Conservation (phyloP, 2,113 vertebrate species). For the Abramis brama region DNA sequence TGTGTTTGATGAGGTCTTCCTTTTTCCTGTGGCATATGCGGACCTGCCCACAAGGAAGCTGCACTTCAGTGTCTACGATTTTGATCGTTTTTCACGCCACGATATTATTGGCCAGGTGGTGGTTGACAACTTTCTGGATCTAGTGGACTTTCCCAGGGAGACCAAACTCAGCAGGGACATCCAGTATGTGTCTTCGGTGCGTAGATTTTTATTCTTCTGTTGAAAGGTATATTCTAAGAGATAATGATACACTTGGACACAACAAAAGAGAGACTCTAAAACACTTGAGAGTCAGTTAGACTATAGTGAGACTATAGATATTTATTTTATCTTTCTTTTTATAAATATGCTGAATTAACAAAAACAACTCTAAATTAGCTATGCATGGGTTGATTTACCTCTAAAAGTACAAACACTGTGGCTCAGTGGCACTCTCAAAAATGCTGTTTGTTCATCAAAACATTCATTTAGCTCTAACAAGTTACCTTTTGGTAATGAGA, state of each 20-base stretch:
- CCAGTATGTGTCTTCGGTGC: constrained; percentile 95
- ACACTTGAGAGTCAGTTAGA: neutral
- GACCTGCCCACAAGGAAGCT: constrained; percentile 93
- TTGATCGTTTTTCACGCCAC: constrained; percentile 97
- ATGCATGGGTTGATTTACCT: too few species aligned
- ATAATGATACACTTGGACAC: neutral
- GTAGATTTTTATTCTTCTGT: constrained; percentile 64
- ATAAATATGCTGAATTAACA: too few species aligned
- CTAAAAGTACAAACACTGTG: too few species aligned
- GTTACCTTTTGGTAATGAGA: too few species aligned
- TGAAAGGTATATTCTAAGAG: neutral
- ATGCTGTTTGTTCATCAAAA: too few species aligned
- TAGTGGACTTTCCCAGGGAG: constrained; percentile 96
- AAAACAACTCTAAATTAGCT: too few species aligned
- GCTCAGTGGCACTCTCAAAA: too few species aligned
- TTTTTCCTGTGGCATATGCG: constrained; percentile 94
- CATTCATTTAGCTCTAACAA: too few species aligned
- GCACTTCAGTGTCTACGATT: constrained; percentile 98
- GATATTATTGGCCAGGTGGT: constrained; percentile 97
- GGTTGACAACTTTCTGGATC: constrained; percentile 98
- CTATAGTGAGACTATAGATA: neutral
- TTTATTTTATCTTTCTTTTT: neutral
- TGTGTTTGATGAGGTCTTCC: constrained; percentile 97
- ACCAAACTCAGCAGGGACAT: constrained; percentile 95
- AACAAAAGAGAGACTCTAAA: neutral